Base-by-base conservation (phyloP, 2,113 vertebrate genomes). In the Zapus hudsonius region DNA sequence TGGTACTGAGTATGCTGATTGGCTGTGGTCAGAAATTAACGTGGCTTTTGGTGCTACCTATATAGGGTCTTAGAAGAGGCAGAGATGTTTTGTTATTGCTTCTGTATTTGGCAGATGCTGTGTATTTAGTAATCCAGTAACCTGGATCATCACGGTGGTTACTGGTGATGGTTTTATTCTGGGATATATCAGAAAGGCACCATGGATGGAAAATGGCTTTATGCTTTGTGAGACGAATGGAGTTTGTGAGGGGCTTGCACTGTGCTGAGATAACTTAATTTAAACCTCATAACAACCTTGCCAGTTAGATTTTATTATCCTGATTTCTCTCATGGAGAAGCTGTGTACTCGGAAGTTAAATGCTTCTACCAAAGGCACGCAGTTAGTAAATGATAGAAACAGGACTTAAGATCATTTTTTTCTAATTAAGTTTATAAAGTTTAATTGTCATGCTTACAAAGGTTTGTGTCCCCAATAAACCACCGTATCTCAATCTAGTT, bases 31-130 rank as follows among this genome's bases (percentile, higher is more conserved):
- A 90, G 91, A 63, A 82, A 82, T 42, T 25, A 61, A 47, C 47
- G 47, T 88, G 66, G 75, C 16, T 80, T 85, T 89, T 63, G 25
- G 7, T 74, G 36, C 16, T 17, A 80, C 20, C 17, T 40, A 15
- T 61, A 8, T 31, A 42, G 72, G 36, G 38, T 44, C 52, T 66
- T 57, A 47, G 92, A 96, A 90, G 94, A 93, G 97, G 85, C 93
- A 94, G 89, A 92, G 84, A 90, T 93, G 87, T 92, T 98, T 92
- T 89, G 16, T 67, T 72, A 44, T n/a, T 79, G 63, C 11, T 89
- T 87, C 40, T 78, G 29, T 40, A 84, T 75, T 74, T 88, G 40
- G 70, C 83, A 59, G 66, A 42, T 55, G 10, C n/a, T 94, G 16
- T 75, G 22, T 85, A 57, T 63, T 81, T 67, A 80, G 11, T 69